Base-by-base conservation (phyloP, 1,140 invertebrate species). In the Caenorhabditis elegans region DNA sequence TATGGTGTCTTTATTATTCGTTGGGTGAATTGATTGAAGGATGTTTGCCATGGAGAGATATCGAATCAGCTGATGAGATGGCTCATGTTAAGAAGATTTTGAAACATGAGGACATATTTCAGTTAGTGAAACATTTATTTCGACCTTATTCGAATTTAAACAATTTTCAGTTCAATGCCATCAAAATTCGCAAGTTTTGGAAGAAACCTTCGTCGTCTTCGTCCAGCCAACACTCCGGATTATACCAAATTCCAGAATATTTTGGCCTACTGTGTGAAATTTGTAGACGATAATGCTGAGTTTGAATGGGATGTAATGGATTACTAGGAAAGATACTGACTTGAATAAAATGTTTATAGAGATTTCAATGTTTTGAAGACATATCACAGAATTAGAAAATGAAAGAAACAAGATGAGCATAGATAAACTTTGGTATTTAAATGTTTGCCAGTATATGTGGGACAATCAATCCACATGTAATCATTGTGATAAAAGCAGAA, bases 1-100 rank as follows among this genome's bases (percentile, higher is more conserved):
- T 99, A 0, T 98, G 96, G 96, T 98, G 96, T 10, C 91, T 99
- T 2, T 98, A 98, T 26, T 84, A 84, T 46, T 47, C 75, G n/a
- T 17, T 77, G 22, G 47, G 51, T 24, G 83, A 84, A 90, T 98
- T 99, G 90, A 94, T 98, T 6, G 96, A 96, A 89, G 97, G 97
- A 0, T 96, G 98, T 90, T 91, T 99, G 88, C 97, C 97, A 0
- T 99, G 97, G 97, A n/a, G 60, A 10, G 60, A 70, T 70, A 17
- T 70, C 34, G 60, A 70, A n/a, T 39, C 34, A 13, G 48, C 19
- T 3, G 47, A 76, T 43, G 39, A 85, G 47, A 80, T 77, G 65
- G 51, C 85, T 28, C 47, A 46, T 26, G 76, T 24, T 11, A 78
- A 86, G 22, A 81, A 87, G 22, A 79, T 65, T 48, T 77, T 60